Conservation (phyloP, 1,140 invertebrate species). For the Streblospio benedicti region DNA sequence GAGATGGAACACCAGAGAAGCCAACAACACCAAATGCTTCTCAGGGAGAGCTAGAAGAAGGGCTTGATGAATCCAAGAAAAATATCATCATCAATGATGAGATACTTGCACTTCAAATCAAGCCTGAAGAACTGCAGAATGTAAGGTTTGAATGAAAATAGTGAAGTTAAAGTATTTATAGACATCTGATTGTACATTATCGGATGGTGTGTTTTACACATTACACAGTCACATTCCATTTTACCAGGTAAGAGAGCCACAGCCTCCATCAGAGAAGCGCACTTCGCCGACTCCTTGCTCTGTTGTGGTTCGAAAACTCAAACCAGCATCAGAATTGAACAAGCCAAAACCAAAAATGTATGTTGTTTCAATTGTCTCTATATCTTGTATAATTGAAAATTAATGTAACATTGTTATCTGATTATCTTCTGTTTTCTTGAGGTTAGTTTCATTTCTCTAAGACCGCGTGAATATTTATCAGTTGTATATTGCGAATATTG, state of each 20-base stretch:
- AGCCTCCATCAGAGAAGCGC: conserved; percentile 19
- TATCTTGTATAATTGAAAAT: no score
- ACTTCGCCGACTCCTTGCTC: conserved; percentile 13
- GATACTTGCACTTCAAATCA: conserved; percentile 39
- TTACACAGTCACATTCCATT: no score
- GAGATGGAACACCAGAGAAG: conserved; percentile 40
- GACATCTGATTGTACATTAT: neutral
- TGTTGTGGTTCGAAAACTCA: conserved; percentile 31
- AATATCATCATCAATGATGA: conserved; percentile 41
- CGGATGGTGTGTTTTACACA: neutral
- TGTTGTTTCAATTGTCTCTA: conserved; percentile 2
- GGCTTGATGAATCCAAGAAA: conserved; percentile 19
- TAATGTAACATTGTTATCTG: no score
- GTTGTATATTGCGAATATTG: no score
- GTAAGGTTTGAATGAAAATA: conserved; percentile 18
- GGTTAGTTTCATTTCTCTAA: no score
- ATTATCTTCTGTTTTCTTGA: no score
- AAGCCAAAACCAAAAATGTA: conserved; percentile 31
- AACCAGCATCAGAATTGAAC: conserved; percentile 28
- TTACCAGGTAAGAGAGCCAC: conserved; percentile 30
- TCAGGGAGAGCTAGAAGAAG: conserved; percentile 32
- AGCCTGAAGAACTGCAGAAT: conserved; percentile 37
- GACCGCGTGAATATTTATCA: no score
- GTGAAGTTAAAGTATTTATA: neutral
- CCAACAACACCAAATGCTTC: conserved; percentile 30